Conservation (phyloP, 2,888 invertebrate genomes). For the Synergus itoensis region DNA sequence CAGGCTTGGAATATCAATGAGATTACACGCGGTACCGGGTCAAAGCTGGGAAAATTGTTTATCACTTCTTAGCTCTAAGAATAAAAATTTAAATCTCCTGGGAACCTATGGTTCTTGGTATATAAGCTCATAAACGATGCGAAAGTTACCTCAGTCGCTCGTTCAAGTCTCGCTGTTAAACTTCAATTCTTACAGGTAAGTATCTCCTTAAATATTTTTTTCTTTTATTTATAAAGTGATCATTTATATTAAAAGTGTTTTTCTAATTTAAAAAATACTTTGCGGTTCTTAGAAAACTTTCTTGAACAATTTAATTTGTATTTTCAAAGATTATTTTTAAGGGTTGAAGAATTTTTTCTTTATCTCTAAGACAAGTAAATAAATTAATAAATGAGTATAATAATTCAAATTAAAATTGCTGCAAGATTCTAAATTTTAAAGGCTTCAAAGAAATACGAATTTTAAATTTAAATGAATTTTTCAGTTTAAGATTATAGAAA, state of each 20-base stretch:
- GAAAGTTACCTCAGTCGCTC: constrained; percentile 31
- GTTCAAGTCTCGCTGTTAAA: constrained; percentile 7
- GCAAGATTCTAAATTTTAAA: too few relatives aligned
- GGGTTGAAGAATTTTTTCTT: not conserved
- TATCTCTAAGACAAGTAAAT: not conserved
- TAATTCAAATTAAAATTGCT: not conserved
- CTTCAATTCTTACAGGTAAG: constrained; percentile 48
- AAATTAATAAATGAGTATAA: not conserved
- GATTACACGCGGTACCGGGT: constrained; percentile 44
- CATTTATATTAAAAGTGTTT: not conserved
- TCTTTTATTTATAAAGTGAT: not conserved
- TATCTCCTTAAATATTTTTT: constrained; percentile 10
- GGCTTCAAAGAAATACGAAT: too few relatives aligned
- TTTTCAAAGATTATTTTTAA: not conserved
- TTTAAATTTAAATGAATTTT: too few relatives aligned
- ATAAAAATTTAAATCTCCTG: constrained; percentile 66
- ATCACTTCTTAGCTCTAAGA: constrained; percentile 57
- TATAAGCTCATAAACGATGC: constrained; percentile 34
- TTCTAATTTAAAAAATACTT: not conserved
- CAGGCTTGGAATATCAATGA: constrained; percentile 63
- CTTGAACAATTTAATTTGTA: not conserved
- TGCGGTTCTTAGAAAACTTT: not conserved
- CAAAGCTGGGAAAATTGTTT: constrained; percentile 64
- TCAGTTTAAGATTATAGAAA: too few relatives aligned
- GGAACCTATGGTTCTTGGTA: constrained; percentile 40